These are phyloP conservation scores for Acanthochromis polyacanthus DNA, from an alignment of 2,113 vertebrate species.

Conservation along the genomic window DNA sequence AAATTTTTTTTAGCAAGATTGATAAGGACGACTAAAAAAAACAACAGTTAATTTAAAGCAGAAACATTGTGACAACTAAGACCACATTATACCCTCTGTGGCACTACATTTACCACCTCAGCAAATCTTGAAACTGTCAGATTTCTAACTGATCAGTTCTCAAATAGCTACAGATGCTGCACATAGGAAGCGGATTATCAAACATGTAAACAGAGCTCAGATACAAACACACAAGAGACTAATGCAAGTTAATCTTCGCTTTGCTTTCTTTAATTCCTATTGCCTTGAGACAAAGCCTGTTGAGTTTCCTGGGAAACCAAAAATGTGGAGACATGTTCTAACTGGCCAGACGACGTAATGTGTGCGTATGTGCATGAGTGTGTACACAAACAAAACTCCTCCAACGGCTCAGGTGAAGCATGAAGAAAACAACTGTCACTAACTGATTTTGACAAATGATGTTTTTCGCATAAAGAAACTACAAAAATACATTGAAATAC, in stretches of 20 bases:
- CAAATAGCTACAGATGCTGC: not conserved
- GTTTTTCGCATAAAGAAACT: not conserved
- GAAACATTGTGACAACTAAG: not conserved
- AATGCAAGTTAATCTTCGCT: not conserved
- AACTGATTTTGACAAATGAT: not conserved
- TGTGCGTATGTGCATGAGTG: not conserved
- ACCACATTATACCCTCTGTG: not conserved
- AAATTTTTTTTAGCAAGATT: too few species aligned
- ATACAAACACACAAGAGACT: not conserved
- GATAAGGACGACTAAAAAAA: not conserved
- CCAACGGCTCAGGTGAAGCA: not conserved
- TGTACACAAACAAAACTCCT: not conserved
- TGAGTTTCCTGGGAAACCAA: conserved; percentile 35
- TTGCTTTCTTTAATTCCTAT: conserved; percentile 20
- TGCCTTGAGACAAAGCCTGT: conserved; percentile 12
- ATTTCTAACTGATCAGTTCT: not conserved
- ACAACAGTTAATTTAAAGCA: not conserved
- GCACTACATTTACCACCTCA: not conserved
- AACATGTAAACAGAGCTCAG: conserved; percentile 1
- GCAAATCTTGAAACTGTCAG: not conserved
- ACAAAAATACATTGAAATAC: not conserved
- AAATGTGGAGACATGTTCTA: conserved; percentile 10
- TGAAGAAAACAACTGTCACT: not conserved
- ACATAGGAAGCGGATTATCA: not conserved
- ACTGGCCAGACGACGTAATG: not conserved